Percentiles rank a stretch among this genome's conserved stretches.
Conservation (phyloP, 2,113 vertebrate genomes). For the Tragelaphus scriptus region DNA sequence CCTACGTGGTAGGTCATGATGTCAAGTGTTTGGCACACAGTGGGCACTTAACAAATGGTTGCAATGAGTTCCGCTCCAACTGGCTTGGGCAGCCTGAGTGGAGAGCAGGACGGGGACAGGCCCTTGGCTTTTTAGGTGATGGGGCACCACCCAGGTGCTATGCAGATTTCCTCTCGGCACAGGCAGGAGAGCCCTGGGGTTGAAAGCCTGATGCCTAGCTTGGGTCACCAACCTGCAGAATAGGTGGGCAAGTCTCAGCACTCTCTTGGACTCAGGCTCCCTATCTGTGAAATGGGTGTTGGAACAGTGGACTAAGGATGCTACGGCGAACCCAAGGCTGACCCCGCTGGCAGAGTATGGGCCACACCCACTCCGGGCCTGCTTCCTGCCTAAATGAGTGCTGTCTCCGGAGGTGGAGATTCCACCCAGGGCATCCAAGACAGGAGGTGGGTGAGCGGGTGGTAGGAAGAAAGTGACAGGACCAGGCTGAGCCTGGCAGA, state of each 20-base stretch:
- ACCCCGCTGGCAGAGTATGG: background rate
- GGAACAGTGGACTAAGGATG: background rate
- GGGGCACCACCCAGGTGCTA: no score
- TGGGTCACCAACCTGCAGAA: background rate
- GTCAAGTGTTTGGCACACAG: no score
- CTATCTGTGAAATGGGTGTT: background rate
- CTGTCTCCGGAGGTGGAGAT: background rate
- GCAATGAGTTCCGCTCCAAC: background rate
- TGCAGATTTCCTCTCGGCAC: background rate
- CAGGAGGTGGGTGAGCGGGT: background rate
- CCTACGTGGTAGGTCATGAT: fast-evolving
- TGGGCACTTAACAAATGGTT: background rate
- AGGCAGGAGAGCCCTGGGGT: background rate
- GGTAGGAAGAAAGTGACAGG: background rate
- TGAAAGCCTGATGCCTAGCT: background rate
- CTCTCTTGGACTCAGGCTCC: background rate
- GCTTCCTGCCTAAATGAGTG: background rate
- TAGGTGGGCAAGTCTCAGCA: background rate
- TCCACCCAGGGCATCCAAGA: background rate
- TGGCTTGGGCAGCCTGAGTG: no score
- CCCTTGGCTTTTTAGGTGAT: background rate
- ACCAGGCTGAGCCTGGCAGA: background rate
- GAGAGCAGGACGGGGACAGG: background rate
- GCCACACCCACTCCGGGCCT: fast-evolving
- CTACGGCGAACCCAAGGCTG: background rate